A percentile compares a stretch with the other conserved stretches of the same genome.
phyloP scores from a whole-genome alignment of 1,140 invertebrate genomes.

The Drosophila ficusphila region DNA sequence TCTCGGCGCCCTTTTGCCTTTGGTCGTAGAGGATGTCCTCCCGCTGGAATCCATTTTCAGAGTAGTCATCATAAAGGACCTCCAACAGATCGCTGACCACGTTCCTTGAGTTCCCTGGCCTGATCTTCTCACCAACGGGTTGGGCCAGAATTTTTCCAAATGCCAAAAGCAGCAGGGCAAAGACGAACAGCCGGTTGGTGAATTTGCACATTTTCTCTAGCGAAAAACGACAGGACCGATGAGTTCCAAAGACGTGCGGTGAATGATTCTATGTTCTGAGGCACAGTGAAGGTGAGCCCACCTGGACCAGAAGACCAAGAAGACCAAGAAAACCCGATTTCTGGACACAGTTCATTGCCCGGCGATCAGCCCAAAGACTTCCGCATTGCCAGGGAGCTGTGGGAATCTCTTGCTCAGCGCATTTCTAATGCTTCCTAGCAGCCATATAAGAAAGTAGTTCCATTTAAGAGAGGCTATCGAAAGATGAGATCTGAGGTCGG shows the following conservation, averaged over 20 bases:
- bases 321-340: slow-evolving; percentile 64
- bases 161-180: slow-evolving; percentile 48
- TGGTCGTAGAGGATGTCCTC: slow-evolving; percentile 78
- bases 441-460: slow-evolving; percentile 5
- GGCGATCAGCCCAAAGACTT: slow-evolving; percentile 53
- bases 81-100: slow-evolving; percentile 55
- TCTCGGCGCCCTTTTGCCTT: slow-evolving; percentile 73
- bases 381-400: slow-evolving; percentile 67
- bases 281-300: slow-evolving; percentile 42
- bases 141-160: slow-evolving; percentile 7
- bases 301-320: slow-evolving; percentile 20
- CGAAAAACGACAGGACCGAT: slow-evolving; percentile 48
- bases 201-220: slow-evolving; percentile 75
- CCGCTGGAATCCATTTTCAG: slow-evolving; percentile 55
- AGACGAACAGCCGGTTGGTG: slow-evolving; percentile 75
- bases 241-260: slow-evolving; percentile 39
- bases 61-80: slow-evolving; percentile 65
- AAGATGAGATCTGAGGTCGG: background rate
- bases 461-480: background rate
- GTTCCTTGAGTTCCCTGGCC: slow-evolving; percentile 17
- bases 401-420: slow-evolving; percentile 46
- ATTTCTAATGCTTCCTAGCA: slow-evolving; percentile 59
- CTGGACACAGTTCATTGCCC: slow-evolving; percentile 69
- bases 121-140: slow-evolving; percentile 21
- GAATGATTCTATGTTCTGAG: slow-evolving; percentile 59